Conservation (phyloP, 2,113 vertebrate genomes). For the Polyodon spathula region DNA sequence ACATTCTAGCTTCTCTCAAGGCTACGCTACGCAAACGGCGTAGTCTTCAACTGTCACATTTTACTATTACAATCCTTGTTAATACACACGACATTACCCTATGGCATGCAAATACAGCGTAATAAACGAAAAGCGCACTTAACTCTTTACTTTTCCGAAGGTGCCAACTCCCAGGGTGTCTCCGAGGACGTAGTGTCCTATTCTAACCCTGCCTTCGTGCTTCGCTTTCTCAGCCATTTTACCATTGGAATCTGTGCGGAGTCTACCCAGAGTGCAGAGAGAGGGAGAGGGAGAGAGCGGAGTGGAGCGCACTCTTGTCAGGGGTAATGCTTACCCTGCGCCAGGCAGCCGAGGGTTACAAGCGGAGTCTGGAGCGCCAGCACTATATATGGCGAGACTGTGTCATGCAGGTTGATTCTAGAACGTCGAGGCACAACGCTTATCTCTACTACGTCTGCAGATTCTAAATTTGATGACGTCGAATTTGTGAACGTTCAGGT, state of each 20-base stretch:
- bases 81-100: too few relatives aligned
- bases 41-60: too few relatives aligned
- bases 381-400: too few relatives aligned
- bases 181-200: conserved; percentile 89
- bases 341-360: neutral
- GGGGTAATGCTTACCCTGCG: neutral
- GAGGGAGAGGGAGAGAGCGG: conserved; percentile 28
- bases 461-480: too few relatives aligned
- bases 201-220: conserved; percentile 90
- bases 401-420: too few relatives aligned
- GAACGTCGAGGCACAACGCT: too few relatives aligned
- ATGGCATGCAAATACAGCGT: neutral
- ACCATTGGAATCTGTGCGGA: conserved; percentile 36
- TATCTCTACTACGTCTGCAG: too few relatives aligned
- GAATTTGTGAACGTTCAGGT: too few relatives aligned
- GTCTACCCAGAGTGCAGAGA: conserved; percentile 45
- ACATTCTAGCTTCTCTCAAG: too few relatives aligned
- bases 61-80: too few relatives aligned
- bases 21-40: too few relatives aligned
- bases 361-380: too few relatives aligned
- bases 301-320: conserved; percentile 17
- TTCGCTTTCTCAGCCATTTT: conserved; percentile 95
- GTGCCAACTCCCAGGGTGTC: conserved; percentile 95
- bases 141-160: conserved; percentile 98
- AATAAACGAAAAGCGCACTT: conserved; percentile 50